A percentile compares a stretch with the other conserved stretches of the same genome.
These are phyloP conservation scores for Drosophila atripex DNA, from an alignment of 2,888 invertebrate genomes.

Conservation along the genomic window DNA sequence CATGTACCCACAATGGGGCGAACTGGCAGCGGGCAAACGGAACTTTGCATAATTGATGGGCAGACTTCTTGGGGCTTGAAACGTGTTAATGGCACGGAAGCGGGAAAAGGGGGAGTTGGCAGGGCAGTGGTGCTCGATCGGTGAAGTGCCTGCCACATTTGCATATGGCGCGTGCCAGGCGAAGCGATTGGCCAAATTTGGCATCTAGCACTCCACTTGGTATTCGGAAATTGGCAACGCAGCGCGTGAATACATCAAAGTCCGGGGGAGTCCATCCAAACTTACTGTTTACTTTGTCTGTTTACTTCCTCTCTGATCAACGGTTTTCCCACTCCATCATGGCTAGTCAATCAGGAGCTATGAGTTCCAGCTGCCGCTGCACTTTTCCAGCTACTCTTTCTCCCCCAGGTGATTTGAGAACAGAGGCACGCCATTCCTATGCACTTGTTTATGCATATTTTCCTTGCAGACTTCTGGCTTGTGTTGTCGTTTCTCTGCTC, in stretches of 20 bases:
- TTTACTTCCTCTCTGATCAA: constrained; percentile 10
- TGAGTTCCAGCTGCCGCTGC: constrained; percentile 5
- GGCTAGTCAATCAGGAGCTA: constrained; percentile 12
- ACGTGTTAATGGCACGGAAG: constrained; percentile 80
- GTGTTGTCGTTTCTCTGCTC: constrained; percentile 42
- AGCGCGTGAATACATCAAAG: constrained; percentile 63
- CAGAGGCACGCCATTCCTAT: constrained; percentile 47
- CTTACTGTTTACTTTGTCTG: constrained; percentile 35
- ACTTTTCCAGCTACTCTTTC: constrained; percentile 2
- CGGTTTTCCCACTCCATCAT: not conserved
- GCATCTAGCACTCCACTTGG: constrained; percentile 41
- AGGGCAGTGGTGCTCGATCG: constrained; percentile 4
- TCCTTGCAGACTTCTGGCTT: constrained; percentile 8
- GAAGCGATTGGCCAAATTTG: constrained; percentile 73
- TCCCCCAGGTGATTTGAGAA: constrained; percentile 76
- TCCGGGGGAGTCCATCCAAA: not conserved
- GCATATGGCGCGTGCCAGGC: constrained; percentile 80
- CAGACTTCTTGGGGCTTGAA: constrained; percentile 46
- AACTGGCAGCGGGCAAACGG: constrained; percentile 35
- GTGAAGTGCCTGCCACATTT: constrained; percentile 47
- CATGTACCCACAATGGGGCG: constrained; percentile 15
- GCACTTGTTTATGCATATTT: constrained; percentile 57
- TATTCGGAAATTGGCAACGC: constrained; percentile 48
- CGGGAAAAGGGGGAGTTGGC: constrained; percentile 49
- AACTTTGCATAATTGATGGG: constrained; percentile 74